Evolutionary conservation across 2,113 vertebrate genomes (phyloP).

Genomic region (Gallinago undulata): DNA sequence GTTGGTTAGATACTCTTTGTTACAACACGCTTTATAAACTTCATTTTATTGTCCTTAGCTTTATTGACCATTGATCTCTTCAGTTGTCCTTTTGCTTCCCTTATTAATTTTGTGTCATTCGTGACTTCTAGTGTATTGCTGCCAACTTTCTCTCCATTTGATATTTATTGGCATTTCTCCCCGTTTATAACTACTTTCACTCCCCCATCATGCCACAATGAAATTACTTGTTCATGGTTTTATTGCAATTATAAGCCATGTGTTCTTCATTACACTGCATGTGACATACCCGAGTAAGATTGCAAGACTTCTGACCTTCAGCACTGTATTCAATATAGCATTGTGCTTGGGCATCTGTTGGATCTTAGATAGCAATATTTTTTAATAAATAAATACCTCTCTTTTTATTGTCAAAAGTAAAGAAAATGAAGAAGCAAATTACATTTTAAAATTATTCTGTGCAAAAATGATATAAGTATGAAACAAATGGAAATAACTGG

Average conservation of each 20-base stretch:
- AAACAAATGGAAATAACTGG: not conserved
- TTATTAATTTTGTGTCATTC: conserved; percentile 46
- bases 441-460: not conserved
- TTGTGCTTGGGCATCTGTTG: not conserved
- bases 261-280: not conserved
- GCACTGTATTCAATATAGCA: not conserved
- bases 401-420: not conserved
- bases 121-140: not conserved
- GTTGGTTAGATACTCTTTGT: not conserved
- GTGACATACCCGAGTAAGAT: not conserved
- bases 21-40: conserved; percentile 15
- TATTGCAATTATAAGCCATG: not conserved
- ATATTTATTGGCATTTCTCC: not conserved
- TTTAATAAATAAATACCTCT: not conserved
- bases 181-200: not conserved
- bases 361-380: not conserved
- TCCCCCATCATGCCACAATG: not conserved
- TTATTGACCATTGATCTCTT: conserved; percentile 47
- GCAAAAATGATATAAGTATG: not conserved
- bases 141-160: not conserved
- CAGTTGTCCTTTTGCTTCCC: conserved; percentile 25
- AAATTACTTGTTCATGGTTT: not conserved
- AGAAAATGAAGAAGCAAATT: not conserved
- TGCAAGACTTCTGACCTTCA: not conserved
- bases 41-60: conserved; percentile 43